Base-by-base conservation (phyloP, 2,797 vertebrate species). In the Danio tinwini region DNA sequence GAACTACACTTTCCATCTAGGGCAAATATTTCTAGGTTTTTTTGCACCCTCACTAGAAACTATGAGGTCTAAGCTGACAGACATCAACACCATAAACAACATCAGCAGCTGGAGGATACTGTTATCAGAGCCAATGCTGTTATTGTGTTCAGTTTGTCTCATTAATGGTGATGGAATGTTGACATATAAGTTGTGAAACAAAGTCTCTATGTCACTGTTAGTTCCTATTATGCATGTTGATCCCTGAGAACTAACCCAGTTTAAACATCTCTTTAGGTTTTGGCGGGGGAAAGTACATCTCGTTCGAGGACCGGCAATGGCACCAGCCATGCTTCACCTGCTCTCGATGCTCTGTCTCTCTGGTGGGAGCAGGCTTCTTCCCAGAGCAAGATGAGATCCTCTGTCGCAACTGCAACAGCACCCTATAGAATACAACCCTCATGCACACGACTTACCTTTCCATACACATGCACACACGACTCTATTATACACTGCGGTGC, bases 301-400 rank as follows among this genome's bases (percentile, higher is more conserved):
- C 97, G 42, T 99, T 99, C 6, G 97, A 99, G 90, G 98, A 99
- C 3, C 95, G 97, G 3, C 98, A 99, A 88, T 99, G 98, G 98
- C 98, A 99, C 74, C 97, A 98, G 1, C 92, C 97, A 0, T 99
- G 98, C 89, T 99, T 99, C 89, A 97, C 95, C 88, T 99, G 98
- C 85, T 95, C 96, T 88, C 94, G 97, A 88, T 99, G 98, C 87
- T 97, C 97, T 0, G 93, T 97, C 49, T 97, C 98, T 0, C 89
- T 99, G 87, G 98, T 99, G 87, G 98, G 98, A 0, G 95, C 96
- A 0, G 98, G 98, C 72, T 99, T 99, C 90, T 98, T 98, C 89
- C 98, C 98, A 0, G 93, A 98, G 53, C 93, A 94, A 14, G 95
- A 97, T 9, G 94, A 95, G 85, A 97, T 99, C 91, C 93, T 99